Conservation (phyloP, 2,797 vertebrate genomes). For the Tenualosa ilisha region DNA sequence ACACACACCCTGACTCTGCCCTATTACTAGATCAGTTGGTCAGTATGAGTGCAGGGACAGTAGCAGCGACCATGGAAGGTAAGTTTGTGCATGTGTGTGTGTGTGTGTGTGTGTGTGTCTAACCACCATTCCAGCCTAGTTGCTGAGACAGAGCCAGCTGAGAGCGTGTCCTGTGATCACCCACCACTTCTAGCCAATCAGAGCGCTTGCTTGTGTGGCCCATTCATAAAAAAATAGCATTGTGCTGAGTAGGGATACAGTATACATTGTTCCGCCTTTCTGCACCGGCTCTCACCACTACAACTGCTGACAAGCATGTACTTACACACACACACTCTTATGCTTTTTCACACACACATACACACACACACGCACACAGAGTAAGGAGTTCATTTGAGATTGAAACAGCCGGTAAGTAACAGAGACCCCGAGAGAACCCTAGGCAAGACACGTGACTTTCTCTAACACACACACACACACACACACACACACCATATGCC, state of each 20-base stretch:
- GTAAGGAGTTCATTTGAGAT: neutral
- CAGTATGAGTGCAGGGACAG: conserved; percentile 37
- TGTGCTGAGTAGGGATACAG: conserved; percentile 57
- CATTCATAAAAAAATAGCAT: conserved; percentile 76
- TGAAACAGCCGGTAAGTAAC: conserved; percentile 3
- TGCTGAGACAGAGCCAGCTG: conserved; percentile 38
- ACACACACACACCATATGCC: conserved; percentile 29
- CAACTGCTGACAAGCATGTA: conserved; percentile 34
- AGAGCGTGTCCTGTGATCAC: conserved; percentile 46
- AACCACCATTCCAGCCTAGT: neutral
- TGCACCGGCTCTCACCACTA: conserved; percentile 37
- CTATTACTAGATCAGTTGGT: conserved; percentile 53
- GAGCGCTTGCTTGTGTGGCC: conserved; percentile 52
- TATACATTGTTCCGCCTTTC: conserved; percentile 54
- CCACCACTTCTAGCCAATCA: conserved; percentile 65
- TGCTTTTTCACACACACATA: neutral
- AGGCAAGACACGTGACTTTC: neutral
- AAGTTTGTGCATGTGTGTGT: too few relatives aligned
- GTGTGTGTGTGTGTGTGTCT: neutral
- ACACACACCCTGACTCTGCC: conserved; percentile 27
- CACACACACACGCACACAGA: neutral
- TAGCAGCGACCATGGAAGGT: conserved; percentile 15
- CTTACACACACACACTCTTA: neutral
- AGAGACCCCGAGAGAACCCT: conserved; percentile 2
- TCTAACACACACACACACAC: conserved; percentile 10